These are phyloP conservation scores for Chloroclysta siterata DNA, from an alignment of 2,888 invertebrate genomes.

Conservation along the genomic window DNA sequence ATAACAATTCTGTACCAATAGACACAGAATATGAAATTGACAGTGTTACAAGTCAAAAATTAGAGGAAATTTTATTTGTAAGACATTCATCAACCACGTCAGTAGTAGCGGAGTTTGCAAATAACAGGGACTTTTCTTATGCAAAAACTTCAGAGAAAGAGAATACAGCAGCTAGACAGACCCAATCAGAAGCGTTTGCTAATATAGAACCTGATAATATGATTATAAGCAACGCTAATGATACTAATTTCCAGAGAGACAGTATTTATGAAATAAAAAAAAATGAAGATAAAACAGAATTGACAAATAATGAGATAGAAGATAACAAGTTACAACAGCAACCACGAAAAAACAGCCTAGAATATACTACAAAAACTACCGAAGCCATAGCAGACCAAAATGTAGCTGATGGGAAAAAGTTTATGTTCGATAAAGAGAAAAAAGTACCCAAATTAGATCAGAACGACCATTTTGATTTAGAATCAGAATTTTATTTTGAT, in stretches of 20 bases:
- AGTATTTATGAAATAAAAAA: neutral
- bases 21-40: slow-evolving; percentile 3
- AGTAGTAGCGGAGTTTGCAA: neutral
- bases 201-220: neutral
- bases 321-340: neutral
- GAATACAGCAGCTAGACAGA: neutral
- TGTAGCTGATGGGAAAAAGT: neutral
- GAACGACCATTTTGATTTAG: too few relatives aligned
- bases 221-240: neutral
- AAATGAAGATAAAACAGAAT: neutral
- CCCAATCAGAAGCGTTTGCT: neutral
- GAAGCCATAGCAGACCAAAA: neutral
- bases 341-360: neutral
- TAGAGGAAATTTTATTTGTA: neutral
- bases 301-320: neutral
- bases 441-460: neutral
- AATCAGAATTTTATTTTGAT: neutral
- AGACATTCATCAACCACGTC: neutral
- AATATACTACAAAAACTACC: neutral
- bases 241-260: neutral
- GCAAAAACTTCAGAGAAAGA: neutral
- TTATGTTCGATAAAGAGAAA: slow-evolving; percentile 1
- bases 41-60: neutral
- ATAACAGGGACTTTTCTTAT: neutral
- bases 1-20: neutral